These are phyloP conservation scores for Alcis repandata DNA, from an alignment of 2,888 invertebrate species.

Conservation along the genomic window DNA sequence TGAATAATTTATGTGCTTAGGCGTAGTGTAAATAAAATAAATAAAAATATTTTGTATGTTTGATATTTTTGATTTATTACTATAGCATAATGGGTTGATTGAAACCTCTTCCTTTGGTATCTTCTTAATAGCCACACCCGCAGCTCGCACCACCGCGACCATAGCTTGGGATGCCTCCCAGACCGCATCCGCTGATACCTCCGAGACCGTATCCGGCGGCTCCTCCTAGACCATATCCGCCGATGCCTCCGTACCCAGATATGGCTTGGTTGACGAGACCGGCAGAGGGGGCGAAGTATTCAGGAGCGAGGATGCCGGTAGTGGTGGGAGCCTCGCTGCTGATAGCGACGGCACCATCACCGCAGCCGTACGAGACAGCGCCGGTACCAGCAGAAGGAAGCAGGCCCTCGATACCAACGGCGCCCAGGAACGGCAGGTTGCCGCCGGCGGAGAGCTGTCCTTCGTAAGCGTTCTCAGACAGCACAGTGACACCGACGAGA, in stretches of 20 bases:
- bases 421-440: constrained; percentile 58
- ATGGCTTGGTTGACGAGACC: constrained; percentile 14
- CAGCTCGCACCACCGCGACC: constrained; percentile 33
- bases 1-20: too few species aligned
- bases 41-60: background rate
- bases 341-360: constrained; percentile 47
- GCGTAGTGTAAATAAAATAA: background rate
- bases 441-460: constrained; percentile 52
- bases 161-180: constrained; percentile 45
- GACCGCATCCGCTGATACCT: constrained; percentile 41
- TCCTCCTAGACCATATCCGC: constrained; percentile 43
- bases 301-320: constrained; percentile 36
- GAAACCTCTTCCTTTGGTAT: background rate
- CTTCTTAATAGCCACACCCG: background rate
- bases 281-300: constrained; percentile 29
- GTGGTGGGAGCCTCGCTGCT: constrained; percentile 42
- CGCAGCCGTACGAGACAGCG: constrained; percentile 52
- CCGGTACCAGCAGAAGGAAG: constrained; percentile 54
- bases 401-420: constrained; percentile 54
- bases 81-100: background rate
- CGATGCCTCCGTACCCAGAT: constrained; percentile 48
- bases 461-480: constrained; percentile 57
- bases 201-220: constrained; percentile 21
- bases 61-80: background rate
- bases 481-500: constrained; percentile 53